Evolutionary conservation across 2,888 invertebrate genomes (phyloP).

Genomic region (Epinotia brunnichana): DNA sequence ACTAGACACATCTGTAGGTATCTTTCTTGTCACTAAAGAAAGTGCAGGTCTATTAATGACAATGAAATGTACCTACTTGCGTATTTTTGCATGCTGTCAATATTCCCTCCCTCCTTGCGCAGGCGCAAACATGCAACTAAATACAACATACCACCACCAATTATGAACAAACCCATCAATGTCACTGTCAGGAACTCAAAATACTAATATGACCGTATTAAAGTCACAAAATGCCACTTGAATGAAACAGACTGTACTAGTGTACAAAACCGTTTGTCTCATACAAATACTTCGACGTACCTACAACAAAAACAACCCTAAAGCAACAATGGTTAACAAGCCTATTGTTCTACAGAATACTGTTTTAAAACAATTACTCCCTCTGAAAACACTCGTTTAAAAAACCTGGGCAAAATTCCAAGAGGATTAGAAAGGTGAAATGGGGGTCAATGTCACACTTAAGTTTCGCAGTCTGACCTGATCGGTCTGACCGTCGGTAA

Average conservation of each 20-base stretch:
- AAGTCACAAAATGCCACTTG: not conserved
- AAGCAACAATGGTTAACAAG: conserved; percentile 22
- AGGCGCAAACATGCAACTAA: too few species aligned
- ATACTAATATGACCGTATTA: not conserved
- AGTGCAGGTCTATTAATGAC: too few species aligned
- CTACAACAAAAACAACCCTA: conserved; percentile 17
- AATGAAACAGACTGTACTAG: conserved; percentile 1
- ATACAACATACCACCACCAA: too few species aligned
- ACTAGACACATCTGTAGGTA: too few species aligned
- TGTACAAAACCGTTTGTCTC: conserved; percentile 9
- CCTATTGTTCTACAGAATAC: conserved; percentile 14
- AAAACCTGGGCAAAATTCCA: conserved; percentile 39
- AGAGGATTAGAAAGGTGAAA: conserved; percentile 41
- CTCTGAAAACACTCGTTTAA: conserved; percentile 33
- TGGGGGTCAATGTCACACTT: not conserved
- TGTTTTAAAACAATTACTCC: conserved; percentile 41
- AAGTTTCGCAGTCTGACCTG: not conserved
- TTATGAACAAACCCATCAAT: too few species aligned
- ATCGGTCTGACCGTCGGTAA: not conserved
- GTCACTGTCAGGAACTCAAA: not conserved
- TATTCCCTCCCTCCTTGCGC: too few species aligned
- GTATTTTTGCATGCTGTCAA: too few species aligned
- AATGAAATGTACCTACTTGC: too few species aligned
- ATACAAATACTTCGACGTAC: not conserved
- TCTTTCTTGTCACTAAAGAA: too few species aligned